These are phyloP conservation scores for Erebia palarica DNA, from an alignment of 2,888 invertebrate genomes.

Conservation along the genomic window DNA sequence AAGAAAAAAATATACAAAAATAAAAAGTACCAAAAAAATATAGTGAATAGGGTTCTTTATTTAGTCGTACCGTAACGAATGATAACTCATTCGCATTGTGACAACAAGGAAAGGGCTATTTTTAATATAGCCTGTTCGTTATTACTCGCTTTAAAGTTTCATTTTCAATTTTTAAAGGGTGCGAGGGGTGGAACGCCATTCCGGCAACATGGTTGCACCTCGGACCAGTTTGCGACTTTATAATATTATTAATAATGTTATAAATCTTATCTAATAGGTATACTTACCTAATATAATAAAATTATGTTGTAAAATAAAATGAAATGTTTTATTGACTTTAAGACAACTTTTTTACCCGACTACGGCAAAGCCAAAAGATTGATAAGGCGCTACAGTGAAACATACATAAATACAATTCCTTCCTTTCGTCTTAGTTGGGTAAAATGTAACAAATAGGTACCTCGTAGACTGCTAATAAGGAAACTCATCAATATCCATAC, in stretches of 20 bases:
- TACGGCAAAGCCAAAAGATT: no score
- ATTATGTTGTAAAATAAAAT: conserved; percentile 10
- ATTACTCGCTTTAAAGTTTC: conserved; percentile 14
- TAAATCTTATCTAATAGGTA: conserved; percentile 2
- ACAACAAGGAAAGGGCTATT: conserved; percentile 11
- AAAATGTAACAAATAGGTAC: no score
- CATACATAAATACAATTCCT: no score
- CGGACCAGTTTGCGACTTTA: not conserved
- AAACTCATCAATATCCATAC: no score
- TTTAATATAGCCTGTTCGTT: conserved; percentile 18
- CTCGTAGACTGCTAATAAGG: no score
- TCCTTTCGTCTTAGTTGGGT: no score
- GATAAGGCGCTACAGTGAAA: no score
- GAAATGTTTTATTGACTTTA: no score
- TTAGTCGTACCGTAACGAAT: conserved; percentile 2
- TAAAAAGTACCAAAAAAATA: no score
- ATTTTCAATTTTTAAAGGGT: conserved; percentile 19
- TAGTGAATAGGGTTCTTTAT: not conserved
- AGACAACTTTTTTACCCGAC: no score
- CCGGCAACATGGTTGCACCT: conserved; percentile 5
- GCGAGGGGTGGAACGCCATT: conserved; percentile 14
- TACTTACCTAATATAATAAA: conserved; percentile 3
- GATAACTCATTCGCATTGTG: not conserved
- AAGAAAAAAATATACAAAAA: no score
- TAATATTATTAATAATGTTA: conserved; percentile 3